Percentiles rank a stretch among this genome's conserved stretches.
phyloP scores from a whole-genome alignment of 1,140 invertebrate species.

The Brachionus sp. region DNA sequence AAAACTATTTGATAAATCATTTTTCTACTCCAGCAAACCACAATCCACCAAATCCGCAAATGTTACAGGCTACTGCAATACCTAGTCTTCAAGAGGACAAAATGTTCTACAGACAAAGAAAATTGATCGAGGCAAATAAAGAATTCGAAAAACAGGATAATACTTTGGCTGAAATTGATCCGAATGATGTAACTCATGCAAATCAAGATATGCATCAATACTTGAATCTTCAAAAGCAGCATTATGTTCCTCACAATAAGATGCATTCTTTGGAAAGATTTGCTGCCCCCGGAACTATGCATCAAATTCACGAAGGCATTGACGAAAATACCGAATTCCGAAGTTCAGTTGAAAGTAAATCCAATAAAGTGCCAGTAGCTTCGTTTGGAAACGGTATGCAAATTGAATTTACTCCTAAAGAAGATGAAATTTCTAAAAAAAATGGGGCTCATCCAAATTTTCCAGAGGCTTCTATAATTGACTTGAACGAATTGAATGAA shows the following conservation, averaged over 20 bases:
- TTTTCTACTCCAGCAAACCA: conserved; percentile 37
- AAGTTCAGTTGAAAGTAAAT: background rate
- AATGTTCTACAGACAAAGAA: conserved; percentile 22
- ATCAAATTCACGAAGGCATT: background rate
- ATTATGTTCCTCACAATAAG: conserved; percentile 42
- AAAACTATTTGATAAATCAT: conserved; percentile 19
- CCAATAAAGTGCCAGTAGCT: conserved; percentile 7
- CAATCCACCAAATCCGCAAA: conserved; percentile 3
- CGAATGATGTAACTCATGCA: background rate
- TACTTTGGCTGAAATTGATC: background rate
- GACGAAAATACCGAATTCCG: background rate
- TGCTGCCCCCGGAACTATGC: background rate
- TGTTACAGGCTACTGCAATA: conserved; percentile 25
- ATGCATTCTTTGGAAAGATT: conserved; percentile 28
- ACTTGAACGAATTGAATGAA: conserved; percentile 37
- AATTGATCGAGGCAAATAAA: conserved; percentile 9
- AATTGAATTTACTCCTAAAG: conserved; percentile 15
- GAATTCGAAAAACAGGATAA: conserved; percentile 12
- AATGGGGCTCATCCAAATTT: background rate
- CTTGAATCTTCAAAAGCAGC: conserved; percentile 15
- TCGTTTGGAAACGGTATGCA: conserved; percentile 29
- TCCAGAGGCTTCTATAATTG: conserved; percentile 18
- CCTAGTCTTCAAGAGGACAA: conserved; percentile 22
- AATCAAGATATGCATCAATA: conserved; percentile 31
- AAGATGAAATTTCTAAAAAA: background rate